Base-by-base conservation (phyloP, 2,888 invertebrate genomes). In the Rutpela maculata region DNA sequence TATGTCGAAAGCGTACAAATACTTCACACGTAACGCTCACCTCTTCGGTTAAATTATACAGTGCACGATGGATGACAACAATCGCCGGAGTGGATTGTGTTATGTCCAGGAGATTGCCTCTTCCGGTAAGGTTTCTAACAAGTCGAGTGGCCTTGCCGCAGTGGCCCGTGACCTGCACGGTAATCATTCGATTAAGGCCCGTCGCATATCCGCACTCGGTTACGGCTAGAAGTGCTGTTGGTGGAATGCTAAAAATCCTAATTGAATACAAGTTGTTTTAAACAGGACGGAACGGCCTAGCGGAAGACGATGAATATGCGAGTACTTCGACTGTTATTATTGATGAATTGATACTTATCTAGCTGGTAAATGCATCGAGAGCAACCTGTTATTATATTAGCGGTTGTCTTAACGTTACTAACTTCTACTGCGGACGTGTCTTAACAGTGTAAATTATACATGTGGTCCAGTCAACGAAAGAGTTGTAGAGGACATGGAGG, bases 91-190 rank as follows among this genome's bases (percentile, higher is more conserved):
- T 43, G 66, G 43, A 66, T 66, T 17, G 66, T 62, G 60, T 26
- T 26, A 62, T 26, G 60, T 62, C 60, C 60, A 62, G 60, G 60
- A 62, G 60, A 62, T 67, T 55, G 67, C 50, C 17, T 18, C 55
- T 67, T 67, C 67, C 67, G 67, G 67, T 50, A 50, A 67, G 50
- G 43, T 55, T 67, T 22, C 60, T 19, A 62, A 18, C 55, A 6
- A 26, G 22, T 55, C 67, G 55, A 67, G 55, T 67, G 67, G 43
- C 67, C 67, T 67, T 67, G 67, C 55, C 50, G 55, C 43, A 22
- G 19, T n/a, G 50, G 67, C 50, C 50, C 55, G 67, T 67, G 67
- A 67, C 67, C 26, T 55, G 67, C 67, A 67, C 67, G 55, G 50
- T 22, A 67, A 67, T 55, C 15, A 19, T 11, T 22, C 67, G 19